Conservation (phyloP, 2,888 invertebrate genomes). For the Achlya flavicornis region DNA sequence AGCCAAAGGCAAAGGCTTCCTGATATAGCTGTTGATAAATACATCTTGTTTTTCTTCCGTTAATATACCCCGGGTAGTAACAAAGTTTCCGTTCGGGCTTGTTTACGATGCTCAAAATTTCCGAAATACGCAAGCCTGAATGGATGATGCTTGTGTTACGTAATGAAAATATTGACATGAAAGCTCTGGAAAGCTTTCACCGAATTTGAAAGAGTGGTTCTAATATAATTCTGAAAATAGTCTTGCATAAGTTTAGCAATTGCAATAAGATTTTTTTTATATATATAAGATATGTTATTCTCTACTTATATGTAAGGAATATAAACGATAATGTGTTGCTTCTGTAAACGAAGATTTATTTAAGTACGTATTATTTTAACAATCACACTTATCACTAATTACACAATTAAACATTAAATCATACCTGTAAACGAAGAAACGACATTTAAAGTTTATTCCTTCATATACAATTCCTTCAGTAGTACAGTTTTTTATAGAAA, state of each 20-base stretch:
- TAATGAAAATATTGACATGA: neutral
- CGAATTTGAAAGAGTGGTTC: neutral
- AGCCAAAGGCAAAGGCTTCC: neutral
- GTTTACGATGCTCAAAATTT: constrained; percentile 5
- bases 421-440: no score
- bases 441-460: no score
- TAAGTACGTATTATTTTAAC: no score
- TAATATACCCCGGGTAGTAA: neutral
- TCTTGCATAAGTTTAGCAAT: neutral
- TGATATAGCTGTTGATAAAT: constrained; percentile 1
- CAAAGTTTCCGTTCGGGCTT: neutral
- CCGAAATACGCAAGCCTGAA: neutral
- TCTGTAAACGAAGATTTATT: no score
- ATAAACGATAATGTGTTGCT: no score
- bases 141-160: neutral
- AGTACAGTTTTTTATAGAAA: no score
- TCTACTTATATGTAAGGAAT: no score
- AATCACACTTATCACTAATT: no score
- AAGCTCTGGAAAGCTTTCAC: neutral
- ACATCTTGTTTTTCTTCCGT: constrained; percentile 2
- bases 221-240: neutral
- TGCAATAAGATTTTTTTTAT: no score
- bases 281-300: no score
- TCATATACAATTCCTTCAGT: no score
- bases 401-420: no score